Conservation (phyloP, 37 sponge, comb jelly and placozoan species). For the Spongia lamella region DNA sequence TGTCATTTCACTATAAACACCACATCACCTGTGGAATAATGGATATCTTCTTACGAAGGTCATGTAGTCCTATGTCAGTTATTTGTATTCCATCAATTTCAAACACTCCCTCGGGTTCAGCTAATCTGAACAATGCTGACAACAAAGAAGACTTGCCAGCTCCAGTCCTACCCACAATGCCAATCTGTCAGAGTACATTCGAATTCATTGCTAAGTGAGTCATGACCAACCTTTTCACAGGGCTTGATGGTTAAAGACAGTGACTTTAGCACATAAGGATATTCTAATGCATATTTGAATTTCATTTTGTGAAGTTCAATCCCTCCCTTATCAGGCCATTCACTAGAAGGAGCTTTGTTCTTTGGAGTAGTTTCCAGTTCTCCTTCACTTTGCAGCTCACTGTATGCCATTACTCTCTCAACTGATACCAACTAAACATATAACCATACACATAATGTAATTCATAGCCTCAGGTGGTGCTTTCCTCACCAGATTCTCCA, state of each 20-base stretch:
- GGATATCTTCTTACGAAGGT: slow-evolving; percentile 72
- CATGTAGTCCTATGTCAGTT: slow-evolving; percentile 76
- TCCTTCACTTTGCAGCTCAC: slow-evolving; percentile 49
- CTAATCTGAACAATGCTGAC: slow-evolving; percentile 82
- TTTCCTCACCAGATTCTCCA: slow-evolving; percentile 45
- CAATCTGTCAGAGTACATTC: slow-evolving; percentile 45
- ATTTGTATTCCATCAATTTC: slow-evolving; percentile 75
- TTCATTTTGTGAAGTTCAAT: slow-evolving; percentile 39
- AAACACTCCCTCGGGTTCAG: slow-evolving; percentile 77
- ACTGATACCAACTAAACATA: slow-evolving; percentile 71
- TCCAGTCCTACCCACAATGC: slow-evolving; percentile 92
- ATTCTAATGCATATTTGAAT: slow-evolving; percentile 34
- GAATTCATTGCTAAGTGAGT: too few relatives aligned
- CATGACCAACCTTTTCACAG: slow-evolving; percentile 61
- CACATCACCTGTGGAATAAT: slow-evolving; percentile 82
- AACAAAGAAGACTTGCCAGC: slow-evolving; percentile 92
- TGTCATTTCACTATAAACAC: neutral
- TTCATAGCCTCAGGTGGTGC: slow-evolving; percentile 20
- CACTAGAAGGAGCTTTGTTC: slow-evolving; percentile 30
- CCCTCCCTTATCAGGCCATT: slow-evolving; percentile 66
- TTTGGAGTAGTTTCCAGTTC: slow-evolving; percentile 39
- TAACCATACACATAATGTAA: neutral
- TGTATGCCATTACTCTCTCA: slow-evolving; percentile 70
- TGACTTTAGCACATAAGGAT: slow-evolving; percentile 60
- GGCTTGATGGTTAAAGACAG: slow-evolving; percentile 42